Evolutionary conservation across 2,888 invertebrate species (phyloP).

Genomic region (Ferrisia virgata): DNA sequence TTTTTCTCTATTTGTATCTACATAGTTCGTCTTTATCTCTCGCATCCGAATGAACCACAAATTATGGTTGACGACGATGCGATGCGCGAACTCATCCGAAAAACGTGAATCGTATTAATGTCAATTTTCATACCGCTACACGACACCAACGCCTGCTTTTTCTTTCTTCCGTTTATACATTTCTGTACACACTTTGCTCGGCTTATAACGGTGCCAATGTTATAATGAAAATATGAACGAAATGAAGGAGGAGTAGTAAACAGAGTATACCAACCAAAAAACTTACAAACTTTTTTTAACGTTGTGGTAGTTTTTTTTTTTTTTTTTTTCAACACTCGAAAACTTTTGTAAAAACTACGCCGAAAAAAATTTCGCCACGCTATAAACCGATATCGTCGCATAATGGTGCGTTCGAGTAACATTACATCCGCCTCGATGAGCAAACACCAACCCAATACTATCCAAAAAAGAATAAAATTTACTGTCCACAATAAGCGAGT

Average conservation of each 20-base stretch:
- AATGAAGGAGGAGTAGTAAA: too few species aligned
- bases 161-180: background rate
- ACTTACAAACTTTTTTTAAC: background rate
- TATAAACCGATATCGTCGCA: background rate
- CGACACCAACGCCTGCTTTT: background rate
- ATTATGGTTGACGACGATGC: background rate
- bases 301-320: background rate
- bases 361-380: background rate
- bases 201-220: background rate
- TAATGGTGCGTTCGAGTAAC: background rate
- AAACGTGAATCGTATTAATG: conserved; percentile 30
- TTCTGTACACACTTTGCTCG: background rate
- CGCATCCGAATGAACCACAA: background rate
- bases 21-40: background rate
- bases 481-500: background rate
- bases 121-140: background rate
- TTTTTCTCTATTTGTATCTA: background rate
- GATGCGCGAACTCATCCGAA: background rate
- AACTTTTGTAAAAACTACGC: background rate
- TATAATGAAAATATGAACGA: too few species aligned
- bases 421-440: background rate
- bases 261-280: too few species aligned
- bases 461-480: background rate
- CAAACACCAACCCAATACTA: background rate
- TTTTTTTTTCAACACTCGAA: background rate